Evolutionary conservation across 2,113 vertebrate genomes (phyloP).

Genomic region (Empidonax traillii): DNA sequence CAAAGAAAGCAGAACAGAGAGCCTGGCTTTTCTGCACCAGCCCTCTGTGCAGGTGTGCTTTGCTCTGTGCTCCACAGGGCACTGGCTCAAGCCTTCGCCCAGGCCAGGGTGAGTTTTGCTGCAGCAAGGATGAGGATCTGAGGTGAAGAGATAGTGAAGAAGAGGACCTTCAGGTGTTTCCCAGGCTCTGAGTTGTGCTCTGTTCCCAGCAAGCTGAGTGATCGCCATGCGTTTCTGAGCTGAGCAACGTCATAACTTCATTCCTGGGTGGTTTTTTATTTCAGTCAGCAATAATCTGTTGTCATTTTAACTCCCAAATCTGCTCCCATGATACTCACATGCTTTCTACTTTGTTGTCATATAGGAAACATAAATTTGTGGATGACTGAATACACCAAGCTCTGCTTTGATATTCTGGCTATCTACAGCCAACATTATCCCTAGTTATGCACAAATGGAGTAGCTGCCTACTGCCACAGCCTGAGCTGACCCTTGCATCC

Average conservation of each 20-base stretch:
- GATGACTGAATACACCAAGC: not conserved
- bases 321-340: not conserved
- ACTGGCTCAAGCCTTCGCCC: not conserved
- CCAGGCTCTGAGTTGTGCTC: not conserved
- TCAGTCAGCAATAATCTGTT: not conserved
- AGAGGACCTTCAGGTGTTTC: not conserved
- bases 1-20: not conserved
- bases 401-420: not conserved
- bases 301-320: not conserved
- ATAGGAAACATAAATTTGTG: not conserved
- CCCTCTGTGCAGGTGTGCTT: not conserved
- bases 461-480: not conserved
- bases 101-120: not conserved
- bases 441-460: not conserved
- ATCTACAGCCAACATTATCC: not conserved
- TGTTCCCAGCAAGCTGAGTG: not conserved
- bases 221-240: not conserved
- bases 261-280: not conserved
- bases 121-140: not conserved
- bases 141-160: not conserved
- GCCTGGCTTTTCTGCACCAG: not conserved
- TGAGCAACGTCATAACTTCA: accelerated
- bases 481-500: not conserved
- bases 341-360: not conserved
- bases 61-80: not conserved